Conservation (phyloP, 2,113 vertebrate genomes). For the Vanacampus margaritifer region DNA sequence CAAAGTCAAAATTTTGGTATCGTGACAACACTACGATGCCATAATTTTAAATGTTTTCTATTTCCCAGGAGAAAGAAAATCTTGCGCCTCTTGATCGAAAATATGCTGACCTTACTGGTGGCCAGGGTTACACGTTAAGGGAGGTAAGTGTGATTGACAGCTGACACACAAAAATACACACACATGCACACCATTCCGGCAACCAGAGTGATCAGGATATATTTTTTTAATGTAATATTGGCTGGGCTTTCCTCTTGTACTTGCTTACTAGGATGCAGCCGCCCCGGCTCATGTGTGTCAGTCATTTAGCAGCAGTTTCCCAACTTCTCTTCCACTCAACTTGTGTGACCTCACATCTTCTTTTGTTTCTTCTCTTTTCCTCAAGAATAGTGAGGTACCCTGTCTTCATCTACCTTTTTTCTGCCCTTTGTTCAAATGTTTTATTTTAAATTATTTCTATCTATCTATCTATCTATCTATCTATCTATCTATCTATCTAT, state of each 20-base stretch:
- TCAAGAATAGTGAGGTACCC: constrained; percentile 70
- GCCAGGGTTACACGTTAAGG: constrained; percentile 82
- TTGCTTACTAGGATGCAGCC: constrained; percentile 49
- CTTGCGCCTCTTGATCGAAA: constrained; percentile 84
- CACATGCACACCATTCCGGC: neutral
- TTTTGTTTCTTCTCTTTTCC: constrained; percentile 59
- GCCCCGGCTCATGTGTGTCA: constrained; percentile 62
- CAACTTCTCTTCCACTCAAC: constrained; percentile 28
- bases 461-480: neutral
- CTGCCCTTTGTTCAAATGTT: neutral
- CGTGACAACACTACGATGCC: neutral
- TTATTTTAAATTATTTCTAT: neutral
- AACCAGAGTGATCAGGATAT: neutral
- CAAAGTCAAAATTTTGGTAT: no score
- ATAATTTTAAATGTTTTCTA: constrained; percentile 1
- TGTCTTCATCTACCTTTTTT: constrained; percentile 7
- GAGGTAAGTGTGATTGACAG: constrained; percentile 75
- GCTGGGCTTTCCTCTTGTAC: constrained; percentile 37
- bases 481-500: neutral
- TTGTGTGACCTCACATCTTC: constrained; percentile 41
- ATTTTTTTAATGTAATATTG: neutral
- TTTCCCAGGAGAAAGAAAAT: constrained; percentile 87
- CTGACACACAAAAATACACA: neutral
- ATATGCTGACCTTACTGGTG: constrained; percentile 82
- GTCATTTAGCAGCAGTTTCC: constrained; percentile 19